Conservation (phyloP, 2,113 vertebrate species). For the Carassius gibelio region DNA sequence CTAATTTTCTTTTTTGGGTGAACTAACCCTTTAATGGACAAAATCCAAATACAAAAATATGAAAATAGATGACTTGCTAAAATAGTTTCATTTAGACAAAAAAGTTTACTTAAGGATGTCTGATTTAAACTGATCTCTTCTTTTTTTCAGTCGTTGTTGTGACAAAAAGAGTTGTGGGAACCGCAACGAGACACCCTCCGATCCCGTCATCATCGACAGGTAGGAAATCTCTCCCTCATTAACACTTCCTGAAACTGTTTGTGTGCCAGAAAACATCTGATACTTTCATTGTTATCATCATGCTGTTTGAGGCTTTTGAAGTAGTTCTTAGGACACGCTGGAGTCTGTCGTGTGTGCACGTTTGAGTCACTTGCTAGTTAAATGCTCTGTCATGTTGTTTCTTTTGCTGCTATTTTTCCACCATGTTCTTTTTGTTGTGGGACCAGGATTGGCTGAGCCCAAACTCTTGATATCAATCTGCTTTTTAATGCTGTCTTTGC, state of each 20-base stretch:
- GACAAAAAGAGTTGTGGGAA: slow-evolving; percentile 98
- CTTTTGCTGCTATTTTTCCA: not conserved
- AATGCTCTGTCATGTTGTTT: slow-evolving; percentile 25
- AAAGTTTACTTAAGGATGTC: too few species aligned
- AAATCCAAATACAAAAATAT: not conserved
- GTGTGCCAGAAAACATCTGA: not conserved
- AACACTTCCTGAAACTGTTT: not conserved
- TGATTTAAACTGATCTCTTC: not conserved
- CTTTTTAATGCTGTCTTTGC: slow-evolving; percentile 7
- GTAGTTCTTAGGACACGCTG: not conserved
- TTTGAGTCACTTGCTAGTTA: not conserved
- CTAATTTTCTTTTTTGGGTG: too few species aligned
- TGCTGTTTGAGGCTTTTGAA: not conserved
- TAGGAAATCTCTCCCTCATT: slow-evolving; percentile 39
- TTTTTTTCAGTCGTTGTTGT: slow-evolving; percentile 85
- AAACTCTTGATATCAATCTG: slow-evolving; percentile 26
- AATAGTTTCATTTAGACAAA: not conserved
- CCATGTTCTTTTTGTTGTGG: slow-evolving; percentile 8
- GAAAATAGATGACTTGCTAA: not conserved
- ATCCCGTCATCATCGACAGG: slow-evolving; percentile 98
- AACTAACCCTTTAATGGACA: not conserved
- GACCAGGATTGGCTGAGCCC: not conserved
- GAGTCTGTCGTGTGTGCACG: slow-evolving; percentile 1
- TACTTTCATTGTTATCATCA: not conserved
- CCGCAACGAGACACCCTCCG: slow-evolving; percentile 95